These are phyloP conservation scores for Conus ventricosus DNA, from an alignment of 1,140 invertebrate species.

Conservation along the genomic window DNA sequence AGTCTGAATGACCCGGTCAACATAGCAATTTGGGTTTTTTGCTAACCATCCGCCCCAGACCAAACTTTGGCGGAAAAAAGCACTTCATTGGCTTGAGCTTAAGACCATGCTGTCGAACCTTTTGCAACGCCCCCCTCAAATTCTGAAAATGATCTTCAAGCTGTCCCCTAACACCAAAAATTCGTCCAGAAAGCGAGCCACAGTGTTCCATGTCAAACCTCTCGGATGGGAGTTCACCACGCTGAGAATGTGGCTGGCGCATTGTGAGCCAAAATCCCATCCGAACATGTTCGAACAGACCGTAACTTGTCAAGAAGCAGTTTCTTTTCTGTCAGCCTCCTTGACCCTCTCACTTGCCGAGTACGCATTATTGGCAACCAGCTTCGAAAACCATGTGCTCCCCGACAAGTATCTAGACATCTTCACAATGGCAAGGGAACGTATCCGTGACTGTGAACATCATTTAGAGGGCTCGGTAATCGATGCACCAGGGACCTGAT, in stretches of 20 bases:
- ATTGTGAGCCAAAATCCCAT: constrained; percentile 51
- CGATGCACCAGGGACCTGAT: constrained; percentile 72
- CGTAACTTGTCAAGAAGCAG: constrained; percentile 47
- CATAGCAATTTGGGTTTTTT: not conserved
- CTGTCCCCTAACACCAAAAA: constrained; percentile 1
- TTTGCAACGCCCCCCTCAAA: constrained; percentile 22
- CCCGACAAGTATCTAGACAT: constrained; percentile 50
- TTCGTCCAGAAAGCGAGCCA: constrained; percentile 35
- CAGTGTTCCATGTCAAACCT: constrained; percentile 20
- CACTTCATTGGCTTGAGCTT: constrained; percentile 34
- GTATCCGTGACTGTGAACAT: constrained; percentile 71
- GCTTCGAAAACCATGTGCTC: constrained; percentile 31
- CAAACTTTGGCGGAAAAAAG: not conserved
- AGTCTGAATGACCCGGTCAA: not conserved
- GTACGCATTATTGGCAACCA: constrained; percentile 39
- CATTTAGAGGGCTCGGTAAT: constrained; percentile 76
- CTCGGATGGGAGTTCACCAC: constrained; percentile 15
- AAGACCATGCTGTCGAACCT: constrained; percentile 16
- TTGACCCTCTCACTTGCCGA: constrained; percentile 43
- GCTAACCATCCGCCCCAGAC: constrained; percentile 9
- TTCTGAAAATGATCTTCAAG: constrained; percentile 22
- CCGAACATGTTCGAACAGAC: constrained; percentile 40
- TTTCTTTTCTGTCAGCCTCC: constrained; percentile 41
- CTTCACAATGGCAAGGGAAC: constrained; percentile 77
- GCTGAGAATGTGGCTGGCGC: constrained; percentile 31